Base-by-base conservation (phyloP, 2,113 vertebrate species). In the Panthera leo region DNA sequence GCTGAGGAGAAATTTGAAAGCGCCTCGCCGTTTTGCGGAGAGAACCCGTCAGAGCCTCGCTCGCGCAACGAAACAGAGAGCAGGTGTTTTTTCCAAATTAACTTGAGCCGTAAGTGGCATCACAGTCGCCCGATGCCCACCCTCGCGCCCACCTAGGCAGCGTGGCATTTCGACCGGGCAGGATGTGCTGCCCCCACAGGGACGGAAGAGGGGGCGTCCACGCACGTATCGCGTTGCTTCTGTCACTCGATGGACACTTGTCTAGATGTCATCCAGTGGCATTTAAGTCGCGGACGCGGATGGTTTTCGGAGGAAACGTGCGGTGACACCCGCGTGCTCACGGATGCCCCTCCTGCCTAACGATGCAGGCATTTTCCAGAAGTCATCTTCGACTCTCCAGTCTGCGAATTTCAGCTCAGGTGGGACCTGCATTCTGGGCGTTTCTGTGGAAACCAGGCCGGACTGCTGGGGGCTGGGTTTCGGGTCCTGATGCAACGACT, bases 401-500 rank as follows among this genome's bases (percentile, higher is more conserved):
- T 63, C 53, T 83, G 95, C 51, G 61, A 70, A 29, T 58, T 84
- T 71, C 79, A 89, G 94, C 95, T 76, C 80, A 80, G 68, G 39
- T 76, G 91, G 90, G 85, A 82, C 96, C 82, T 85, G 1, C 55
- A 73, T 61, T 25, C 91, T 68, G 34, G 82, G 83, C 61, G 94
- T 98, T 98, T 53, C 98, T 97, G 92, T 98, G 97, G 98, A 63
- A 98, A 98, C 96, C 14, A 85, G 94, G 51, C 51, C 76, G 27
- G 61, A 90, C 82, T 75, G 61, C 21, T 21, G 29, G 18, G 89
- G 79, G 15, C 73, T 27, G 79, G 85, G 71, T 12, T 75, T 63
- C 61, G 85, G 79, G 34, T 97, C 80, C 58, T 73, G 68, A 34
- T 67, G 21, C 29, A 10, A 75, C 82, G n/a, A 0, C 68, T 93